These are phyloP conservation scores for Campylomormyrus tamandua DNA, from an alignment of 2,113 vertebrate genomes.

Conservation along the genomic window DNA sequence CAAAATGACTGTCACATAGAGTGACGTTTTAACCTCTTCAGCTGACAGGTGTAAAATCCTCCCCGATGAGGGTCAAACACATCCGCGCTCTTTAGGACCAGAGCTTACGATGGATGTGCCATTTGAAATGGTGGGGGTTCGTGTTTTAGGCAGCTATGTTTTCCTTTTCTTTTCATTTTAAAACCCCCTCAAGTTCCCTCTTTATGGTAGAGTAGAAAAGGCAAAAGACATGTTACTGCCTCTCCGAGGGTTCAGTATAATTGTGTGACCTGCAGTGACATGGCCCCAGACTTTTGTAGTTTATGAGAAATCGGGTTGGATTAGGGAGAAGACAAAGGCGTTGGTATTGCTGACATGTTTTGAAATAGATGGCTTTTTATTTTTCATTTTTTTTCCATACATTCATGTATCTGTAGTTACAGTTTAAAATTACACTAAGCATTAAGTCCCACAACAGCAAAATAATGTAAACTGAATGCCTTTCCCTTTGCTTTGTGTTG, in stretches of 20 bases:
- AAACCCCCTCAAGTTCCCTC: background rate
- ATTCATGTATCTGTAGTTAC: background rate
- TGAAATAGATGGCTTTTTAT: background rate
- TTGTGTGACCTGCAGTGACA: background rate
- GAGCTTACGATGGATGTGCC: background rate
- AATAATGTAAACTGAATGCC: background rate
- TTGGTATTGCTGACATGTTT: background rate
- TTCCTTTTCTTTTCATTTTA: slow-evolving; percentile 1
- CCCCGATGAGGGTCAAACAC: background rate
- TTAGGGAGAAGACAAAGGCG: background rate
- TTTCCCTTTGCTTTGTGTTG: background rate
- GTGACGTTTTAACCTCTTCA: background rate
- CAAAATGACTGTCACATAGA: background rate
- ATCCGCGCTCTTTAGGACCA: background rate
- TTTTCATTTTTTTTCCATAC: background rate
- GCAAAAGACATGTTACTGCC: background rate
- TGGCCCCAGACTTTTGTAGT: background rate
- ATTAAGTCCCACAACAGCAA: background rate
- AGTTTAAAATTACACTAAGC: slow-evolving; percentile 8
- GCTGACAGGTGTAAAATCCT: background rate
- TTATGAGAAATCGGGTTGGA: background rate
- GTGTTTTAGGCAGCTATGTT: slow-evolving; percentile 23
- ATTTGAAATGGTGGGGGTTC: background rate
- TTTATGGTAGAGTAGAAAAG: background rate
- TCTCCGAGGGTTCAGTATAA: background rate